A percentile compares a stretch with the other conserved stretches of the same genome.
phyloP scores from a whole-genome alignment of 2,888 invertebrate genomes.

The Lepeophtheirus nordmannii region DNA sequence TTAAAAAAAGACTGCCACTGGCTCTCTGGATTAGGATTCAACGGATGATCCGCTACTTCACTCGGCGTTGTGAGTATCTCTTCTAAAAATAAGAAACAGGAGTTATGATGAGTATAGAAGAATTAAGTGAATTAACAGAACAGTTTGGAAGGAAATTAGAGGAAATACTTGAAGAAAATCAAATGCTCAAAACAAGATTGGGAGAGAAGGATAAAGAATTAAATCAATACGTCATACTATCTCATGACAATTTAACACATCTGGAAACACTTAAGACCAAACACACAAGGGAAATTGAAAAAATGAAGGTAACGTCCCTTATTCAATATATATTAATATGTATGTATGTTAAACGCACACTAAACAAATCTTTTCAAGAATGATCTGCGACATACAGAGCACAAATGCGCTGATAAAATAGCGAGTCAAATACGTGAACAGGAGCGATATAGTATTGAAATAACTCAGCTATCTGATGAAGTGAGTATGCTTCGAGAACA shows the following conservation, averaged over 20 bases:
- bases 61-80: constrained; percentile 52
- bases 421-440: not conserved
- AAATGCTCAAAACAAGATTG: not conserved
- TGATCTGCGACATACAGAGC: not conserved
- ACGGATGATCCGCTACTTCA: constrained; percentile 57
- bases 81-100: constrained; percentile 40
- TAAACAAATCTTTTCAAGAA: not conserved
- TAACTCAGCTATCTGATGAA: not conserved
- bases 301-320: not conserved
- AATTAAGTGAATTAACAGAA: constrained; percentile 33
- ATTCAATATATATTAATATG: no score
- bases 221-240: not conserved
- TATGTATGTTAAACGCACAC: no score
- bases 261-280: not conserved
- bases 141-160: constrained; percentile 26
- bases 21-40: constrained; percentile 86
- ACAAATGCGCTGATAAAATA: not conserved
- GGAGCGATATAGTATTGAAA: not conserved
- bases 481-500: not conserved
- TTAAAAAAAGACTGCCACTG: constrained; percentile 91
- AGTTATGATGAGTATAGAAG: constrained; percentile 26
- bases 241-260: not conserved
- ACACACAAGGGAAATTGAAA: not conserved
- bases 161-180: not conserved
- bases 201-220: not conserved